Conservation (phyloP, 2,113 vertebrate species). For the Otis tarda region DNA sequence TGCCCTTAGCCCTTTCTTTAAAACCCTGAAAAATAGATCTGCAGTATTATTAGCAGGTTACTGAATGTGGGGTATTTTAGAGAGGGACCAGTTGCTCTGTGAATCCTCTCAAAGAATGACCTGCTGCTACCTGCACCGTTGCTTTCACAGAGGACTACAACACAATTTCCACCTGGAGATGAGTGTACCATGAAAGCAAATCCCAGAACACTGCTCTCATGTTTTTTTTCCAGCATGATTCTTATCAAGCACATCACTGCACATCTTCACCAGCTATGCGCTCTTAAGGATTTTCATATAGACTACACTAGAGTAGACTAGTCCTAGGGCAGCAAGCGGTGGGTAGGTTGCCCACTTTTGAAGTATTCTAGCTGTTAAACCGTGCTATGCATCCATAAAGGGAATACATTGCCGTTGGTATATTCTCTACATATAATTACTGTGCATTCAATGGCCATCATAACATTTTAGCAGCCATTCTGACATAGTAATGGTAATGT, state of each 20-base stretch:
- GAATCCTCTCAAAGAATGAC: neutral
- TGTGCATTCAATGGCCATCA: neutral
- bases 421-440: neutral
- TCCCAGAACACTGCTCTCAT: neutral
- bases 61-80: neutral
- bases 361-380: neutral
- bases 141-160: neutral
- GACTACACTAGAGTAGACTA: neutral
- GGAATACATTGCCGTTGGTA: neutral
- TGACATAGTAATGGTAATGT: neutral
- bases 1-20: neutral
- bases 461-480: neutral
- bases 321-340: neutral
- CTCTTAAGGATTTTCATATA: neutral
- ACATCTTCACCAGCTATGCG: neutral
- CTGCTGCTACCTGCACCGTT: neutral
- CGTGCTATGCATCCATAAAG: neutral
- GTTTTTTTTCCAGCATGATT: neutral
- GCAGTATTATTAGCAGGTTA: neutral
- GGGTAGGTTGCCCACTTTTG: neutral
- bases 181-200: neutral
- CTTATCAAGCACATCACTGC: fast-evolving
- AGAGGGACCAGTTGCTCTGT: neutral
- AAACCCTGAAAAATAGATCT: neutral
- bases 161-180: neutral